These are phyloP conservation scores for Hemicordylus capensis DNA, from an alignment of 2,113 vertebrate species.

Conservation along the genomic window DNA sequence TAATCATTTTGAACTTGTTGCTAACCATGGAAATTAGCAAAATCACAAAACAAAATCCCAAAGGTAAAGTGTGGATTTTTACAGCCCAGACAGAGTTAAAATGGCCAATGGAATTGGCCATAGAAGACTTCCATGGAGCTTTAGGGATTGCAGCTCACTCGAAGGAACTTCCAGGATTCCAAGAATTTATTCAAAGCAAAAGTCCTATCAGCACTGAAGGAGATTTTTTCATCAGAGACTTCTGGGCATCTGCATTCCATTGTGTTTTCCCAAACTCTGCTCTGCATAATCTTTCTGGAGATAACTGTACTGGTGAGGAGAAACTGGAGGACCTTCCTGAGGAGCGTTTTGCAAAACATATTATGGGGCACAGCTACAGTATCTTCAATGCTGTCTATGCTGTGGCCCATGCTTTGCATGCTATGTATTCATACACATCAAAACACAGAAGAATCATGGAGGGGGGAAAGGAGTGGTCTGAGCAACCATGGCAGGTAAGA, in stretches of 20 bases:
- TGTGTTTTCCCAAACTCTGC: not conserved
- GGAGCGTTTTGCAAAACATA: not conserved
- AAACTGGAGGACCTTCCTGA: not conserved
- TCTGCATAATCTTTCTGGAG: rapidly evolving
- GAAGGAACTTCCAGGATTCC: not conserved
- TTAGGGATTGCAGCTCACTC: not conserved
- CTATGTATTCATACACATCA: not conserved
- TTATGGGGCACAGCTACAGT: not conserved
- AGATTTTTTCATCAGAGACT: not conserved
- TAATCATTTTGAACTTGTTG: not conserved
- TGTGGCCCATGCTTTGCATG: not conserved
- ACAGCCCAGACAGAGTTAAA: not conserved
- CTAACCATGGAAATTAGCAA: not conserved
- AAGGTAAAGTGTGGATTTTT: not conserved
- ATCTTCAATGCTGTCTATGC: not conserved
- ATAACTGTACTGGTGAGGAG: not conserved
- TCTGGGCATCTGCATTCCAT: not conserved
- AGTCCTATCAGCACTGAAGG: not conserved
- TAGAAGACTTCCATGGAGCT: not conserved
- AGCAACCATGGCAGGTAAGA: not conserved
- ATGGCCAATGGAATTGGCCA: not conserved
- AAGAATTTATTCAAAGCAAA: not conserved
- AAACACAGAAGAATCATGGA: not conserved
- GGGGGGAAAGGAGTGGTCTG: not conserved
- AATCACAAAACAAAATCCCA: not conserved